phyloP scores from a whole-genome alignment of 2,888 invertebrate species.

The Dioctria linearis region DNA sequence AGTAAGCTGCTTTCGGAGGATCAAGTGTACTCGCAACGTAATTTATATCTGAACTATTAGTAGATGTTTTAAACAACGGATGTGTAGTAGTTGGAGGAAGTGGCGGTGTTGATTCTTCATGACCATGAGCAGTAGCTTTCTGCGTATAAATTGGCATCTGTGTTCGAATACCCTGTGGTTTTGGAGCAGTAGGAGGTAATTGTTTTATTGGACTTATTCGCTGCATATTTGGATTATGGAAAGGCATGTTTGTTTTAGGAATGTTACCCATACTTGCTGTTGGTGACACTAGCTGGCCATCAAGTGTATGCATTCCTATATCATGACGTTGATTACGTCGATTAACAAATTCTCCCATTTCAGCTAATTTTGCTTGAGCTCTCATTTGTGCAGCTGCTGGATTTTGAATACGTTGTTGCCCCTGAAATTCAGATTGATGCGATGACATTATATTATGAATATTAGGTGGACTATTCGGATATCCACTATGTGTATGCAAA shows the following conservation, averaged over 20 bases:
- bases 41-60: slow-evolving; percentile 65
- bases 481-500: neutral
- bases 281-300: slow-evolving; percentile 34
- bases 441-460: neutral
- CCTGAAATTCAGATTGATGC: slow-evolving; percentile 54
- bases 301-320: slow-evolving; percentile 41
- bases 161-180: slow-evolving; percentile 71
- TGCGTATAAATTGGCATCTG: slow-evolving; percentile 60
- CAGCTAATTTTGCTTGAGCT: slow-evolving; percentile 79
- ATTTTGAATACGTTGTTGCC: slow-evolving; percentile 61
- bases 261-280: neutral
- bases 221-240: slow-evolving; percentile 61
- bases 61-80: slow-evolving; percentile 75
- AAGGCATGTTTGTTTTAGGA: slow-evolving; percentile 60
- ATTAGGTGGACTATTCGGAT: slow-evolving; percentile 7
- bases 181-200: slow-evolving; percentile 75
- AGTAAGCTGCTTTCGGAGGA: slow-evolving; percentile 82
- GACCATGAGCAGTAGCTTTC: slow-evolving; percentile 55
- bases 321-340: slow-evolving; percentile 74
- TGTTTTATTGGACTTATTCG: slow-evolving; percentile 71
- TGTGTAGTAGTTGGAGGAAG: slow-evolving; percentile 81
- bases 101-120: slow-evolving; percentile 72
- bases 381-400: slow-evolving; percentile 66
- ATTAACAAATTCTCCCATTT: slow-evolving; percentile 87
- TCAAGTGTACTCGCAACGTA: slow-evolving; percentile 83